Percentiles rank a stretch among this genome's conserved stretches.
Evolutionary conservation across 2,113 vertebrate species (phyloP).

Genomic region (Hyperopisus bebe): DNA sequence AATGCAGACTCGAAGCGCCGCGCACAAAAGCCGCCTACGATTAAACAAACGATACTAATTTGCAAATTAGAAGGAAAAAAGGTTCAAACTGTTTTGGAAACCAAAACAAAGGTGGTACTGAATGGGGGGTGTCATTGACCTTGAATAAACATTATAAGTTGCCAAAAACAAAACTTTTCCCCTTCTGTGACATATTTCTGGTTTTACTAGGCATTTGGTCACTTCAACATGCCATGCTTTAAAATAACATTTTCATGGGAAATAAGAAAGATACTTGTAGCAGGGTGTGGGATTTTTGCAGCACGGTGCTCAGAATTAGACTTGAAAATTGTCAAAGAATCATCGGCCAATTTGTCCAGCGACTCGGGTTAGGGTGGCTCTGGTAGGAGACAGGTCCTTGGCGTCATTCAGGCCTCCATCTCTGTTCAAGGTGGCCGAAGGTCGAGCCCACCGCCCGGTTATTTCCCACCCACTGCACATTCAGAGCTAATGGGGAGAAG

Average conservation of each 20-base stretch:
- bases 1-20: not conserved
- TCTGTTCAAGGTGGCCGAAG: not conserved
- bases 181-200: not conserved
- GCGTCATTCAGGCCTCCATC: not conserved
- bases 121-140: not conserved
- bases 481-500: not conserved
- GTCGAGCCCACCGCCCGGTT: not conserved
- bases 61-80: not conserved
- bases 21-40: not conserved
- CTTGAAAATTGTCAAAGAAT: not conserved
- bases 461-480: not conserved
- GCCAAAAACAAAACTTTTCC: not conserved
- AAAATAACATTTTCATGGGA: not conserved
- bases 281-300: not conserved
- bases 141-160: not conserved
- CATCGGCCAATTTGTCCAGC: not conserved
- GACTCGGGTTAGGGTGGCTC: not conserved
- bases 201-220: not conserved
- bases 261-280: not conserved
- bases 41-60: not conserved
- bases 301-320: not conserved
- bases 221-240: not conserved
- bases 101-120: not conserved
- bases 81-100: not conserved
- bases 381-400: not conserved